Base-by-base conservation (phyloP, 2,113 vertebrate species). In the Muscicapa adusta region DNA sequence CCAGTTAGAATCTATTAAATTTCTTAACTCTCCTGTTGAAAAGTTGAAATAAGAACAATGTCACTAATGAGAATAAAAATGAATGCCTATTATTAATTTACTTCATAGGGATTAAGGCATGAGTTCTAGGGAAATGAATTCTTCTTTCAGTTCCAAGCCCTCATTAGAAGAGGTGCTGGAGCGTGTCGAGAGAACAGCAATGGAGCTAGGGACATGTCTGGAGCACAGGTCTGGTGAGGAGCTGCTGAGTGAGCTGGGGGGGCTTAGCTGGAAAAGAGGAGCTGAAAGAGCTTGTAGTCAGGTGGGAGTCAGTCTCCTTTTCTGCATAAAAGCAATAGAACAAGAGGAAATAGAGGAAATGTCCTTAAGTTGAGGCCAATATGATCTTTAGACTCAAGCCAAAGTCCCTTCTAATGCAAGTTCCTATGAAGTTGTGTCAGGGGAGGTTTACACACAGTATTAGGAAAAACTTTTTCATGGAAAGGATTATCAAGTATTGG, bases 201-300 rank as follows among this genome's bases (percentile, higher is more conserved):
- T 0, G 0, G n/a, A 40, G 24, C n/a, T 31, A 43, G 26, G 18
- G 40, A 67, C 5, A 0, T 6, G 24, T 34, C 70, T 2, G 0
- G 54, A 75, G 40, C 12, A 31, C 47, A 23, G 13, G 11, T 16
- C 40, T 54, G n/a, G 25, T 47, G 20, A 68, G 47, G 34, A 67
- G 31, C 31, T 48, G 62, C 54, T 68, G 54, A 75, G 70, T 17
- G 40, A 61, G 45, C 16, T 53, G 47, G 20, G 19, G 14, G 8
- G 47, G 9, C 61, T 48, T 42, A 31, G 18, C 29, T 54, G 25
- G n/a, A 54, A 14, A 61, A 43, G 29, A 31, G 16, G 25, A 54
- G 14, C 29, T 18, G 47, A 33, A 43, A 48, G 18, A 75, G 47
- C 29, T 34, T 12, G 38, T 47, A 53, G 54, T n/a, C 54, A 7